These are phyloP conservation scores for Sebastes variabilis DNA, from an alignment of 2,797 vertebrate genomes.

Conservation along the genomic window DNA sequence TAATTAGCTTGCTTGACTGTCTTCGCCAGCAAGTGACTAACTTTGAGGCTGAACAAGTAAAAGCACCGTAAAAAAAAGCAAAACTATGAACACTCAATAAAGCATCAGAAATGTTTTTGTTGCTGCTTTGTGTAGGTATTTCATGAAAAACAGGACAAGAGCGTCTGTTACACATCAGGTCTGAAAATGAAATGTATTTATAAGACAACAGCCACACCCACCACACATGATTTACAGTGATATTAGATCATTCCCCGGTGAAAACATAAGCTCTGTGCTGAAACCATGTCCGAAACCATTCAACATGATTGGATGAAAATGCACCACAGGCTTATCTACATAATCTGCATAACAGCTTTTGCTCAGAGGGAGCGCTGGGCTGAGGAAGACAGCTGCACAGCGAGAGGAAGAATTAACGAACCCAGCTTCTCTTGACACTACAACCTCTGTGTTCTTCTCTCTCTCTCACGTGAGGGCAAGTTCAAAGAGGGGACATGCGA, in stretches of 20 bases:
- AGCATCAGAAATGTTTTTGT: neutral
- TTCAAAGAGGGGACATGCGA: constrained; percentile 72
- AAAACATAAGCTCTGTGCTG: constrained; percentile 11
- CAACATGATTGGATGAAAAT: constrained; percentile 33
- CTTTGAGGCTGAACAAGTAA: neutral
- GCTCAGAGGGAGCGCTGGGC: constrained; percentile 19
- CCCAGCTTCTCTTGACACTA: constrained; percentile 4
- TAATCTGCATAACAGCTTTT: constrained; percentile 50
- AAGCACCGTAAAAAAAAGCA: neutral
- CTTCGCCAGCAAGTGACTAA: neutral
- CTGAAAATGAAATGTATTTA: neutral
- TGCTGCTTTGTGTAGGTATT: neutral
- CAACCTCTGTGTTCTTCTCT: constrained; percentile 27
- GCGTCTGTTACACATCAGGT: neutral
- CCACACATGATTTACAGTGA: neutral
- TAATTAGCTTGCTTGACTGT: neutral
- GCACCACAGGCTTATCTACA: constrained; percentile 25
- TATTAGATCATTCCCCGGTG: neutral
- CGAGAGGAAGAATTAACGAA: constrained; percentile 39
- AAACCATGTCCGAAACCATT: constrained; percentile 32
- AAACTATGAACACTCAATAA: neutral
- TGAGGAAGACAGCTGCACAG: constrained; percentile 53
- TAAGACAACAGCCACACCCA: neutral
- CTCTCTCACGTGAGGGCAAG: constrained; percentile 53
- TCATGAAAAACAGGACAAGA: neutral